phyloP scores from a whole-genome alignment of 2,888 invertebrate genomes.

The Drosophila kambysellisi region DNA sequence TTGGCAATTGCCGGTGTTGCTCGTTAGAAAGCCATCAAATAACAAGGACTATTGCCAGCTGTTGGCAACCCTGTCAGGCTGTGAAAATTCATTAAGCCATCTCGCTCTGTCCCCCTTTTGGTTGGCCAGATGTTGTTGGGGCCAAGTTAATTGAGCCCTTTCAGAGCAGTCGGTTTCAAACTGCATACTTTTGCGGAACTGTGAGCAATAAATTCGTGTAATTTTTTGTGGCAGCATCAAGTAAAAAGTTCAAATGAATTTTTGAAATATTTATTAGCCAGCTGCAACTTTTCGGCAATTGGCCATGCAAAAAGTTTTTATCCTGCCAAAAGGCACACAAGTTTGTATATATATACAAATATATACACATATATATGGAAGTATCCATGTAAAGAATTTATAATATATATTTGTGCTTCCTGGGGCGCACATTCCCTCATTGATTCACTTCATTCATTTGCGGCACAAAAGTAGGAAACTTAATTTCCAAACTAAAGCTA shows the following conservation, averaged over 20 bases:
- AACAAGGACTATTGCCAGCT: conserved; percentile 36
- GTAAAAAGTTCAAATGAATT: conserved; percentile 46
- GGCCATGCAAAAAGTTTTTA: conserved; percentile 59
- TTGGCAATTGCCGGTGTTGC: conserved; percentile 30
- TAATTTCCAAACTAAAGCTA: conserved; percentile 42
- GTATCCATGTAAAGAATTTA: conserved; percentile 8
- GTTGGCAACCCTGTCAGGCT: conserved; percentile 16
- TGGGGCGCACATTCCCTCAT: conserved; percentile 18
- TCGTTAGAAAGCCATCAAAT: conserved; percentile 42
- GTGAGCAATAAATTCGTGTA: conserved; percentile 17
- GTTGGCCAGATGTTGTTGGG: conserved; percentile 23
- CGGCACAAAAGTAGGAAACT: conserved; percentile 62
- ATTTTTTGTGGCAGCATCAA: conserved; percentile 6
- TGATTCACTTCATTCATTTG: conserved; percentile 55
- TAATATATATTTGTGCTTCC: conserved; percentile 34
- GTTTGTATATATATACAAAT: conserved; percentile 20
- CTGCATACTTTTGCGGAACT: conserved; percentile 23
- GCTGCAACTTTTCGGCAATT: conserved; percentile 57
- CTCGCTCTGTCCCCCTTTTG: background rate
- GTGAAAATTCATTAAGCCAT: conserved; percentile 45
- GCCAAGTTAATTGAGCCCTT: conserved; percentile 53
- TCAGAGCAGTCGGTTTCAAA: conserved; percentile 23
- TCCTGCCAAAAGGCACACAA: conserved; percentile 14
- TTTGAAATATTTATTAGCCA: conserved; percentile 68
- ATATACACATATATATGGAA: conserved; percentile 6